Evolutionary conservation across 2,113 vertebrate genomes (phyloP), one percentile per base, ranked within the genome.

Genomic region (Cyprinodon variegatus): DNA sequence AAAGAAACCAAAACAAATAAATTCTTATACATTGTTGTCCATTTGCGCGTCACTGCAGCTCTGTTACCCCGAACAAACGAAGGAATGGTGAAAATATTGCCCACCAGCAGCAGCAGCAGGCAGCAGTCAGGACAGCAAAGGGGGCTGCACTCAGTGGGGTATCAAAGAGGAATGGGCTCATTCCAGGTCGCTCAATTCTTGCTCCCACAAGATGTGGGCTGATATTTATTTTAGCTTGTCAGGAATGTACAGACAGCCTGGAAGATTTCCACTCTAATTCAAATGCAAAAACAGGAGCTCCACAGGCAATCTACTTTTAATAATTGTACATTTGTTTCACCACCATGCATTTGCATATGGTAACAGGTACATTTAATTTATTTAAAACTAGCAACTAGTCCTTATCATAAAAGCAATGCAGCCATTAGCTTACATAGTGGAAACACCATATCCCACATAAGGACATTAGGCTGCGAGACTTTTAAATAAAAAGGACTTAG

Each of bases 71-170:
- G 81, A 77, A 85, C 72, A 81, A 14, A n/a, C 7, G 20, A 14
- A 53, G 93, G 94, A 95, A 95, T 95, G 94, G 90, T 92, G 89
- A 91, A 88, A 83, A 68, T 79, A 85, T 88, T 69, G 81, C 87
- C 88, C 68, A 66, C 37, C 76, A 72, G 68, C 72, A 72, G 68
- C 72, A 90, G 86, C 84, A 92, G 82, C 83, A 85, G 90, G 79
- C 86, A 91, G 90, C 88, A 90, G 84, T 92, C 89, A 88, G 89
- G 80, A 86, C 82, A 86, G 87, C 89, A 89, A 82, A 90, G 86
- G 78, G 83, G 78, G 83, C 79, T 79, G 85, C 83, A 86, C 67
- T 71, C 60, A 87, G 84, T 78, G 70, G 83, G 87, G 76, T 62
- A 86, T 45, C 53, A 64, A 76, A 67, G 70, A n/a, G 50, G 50